These are phyloP conservation scores for Oligia fasciuncula DNA, from an alignment of 2,888 invertebrate genomes.

Conservation along the genomic window DNA sequence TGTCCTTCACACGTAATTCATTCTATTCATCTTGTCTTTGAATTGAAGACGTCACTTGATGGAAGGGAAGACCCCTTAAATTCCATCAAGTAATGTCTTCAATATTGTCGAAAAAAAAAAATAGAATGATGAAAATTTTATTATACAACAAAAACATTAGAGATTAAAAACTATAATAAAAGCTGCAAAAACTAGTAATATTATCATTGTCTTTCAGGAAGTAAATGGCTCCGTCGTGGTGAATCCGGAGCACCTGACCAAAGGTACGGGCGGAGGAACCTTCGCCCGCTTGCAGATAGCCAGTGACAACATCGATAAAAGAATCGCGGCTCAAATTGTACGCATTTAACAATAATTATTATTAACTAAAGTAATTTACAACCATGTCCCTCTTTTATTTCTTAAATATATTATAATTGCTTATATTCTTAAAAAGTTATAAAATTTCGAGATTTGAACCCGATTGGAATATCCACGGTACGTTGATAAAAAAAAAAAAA, in stretches of 20 bases:
- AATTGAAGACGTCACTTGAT: neutral
- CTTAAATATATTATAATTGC: neutral
- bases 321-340: conserved; percentile 82
- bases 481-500: neutral
- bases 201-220: conserved; percentile 87
- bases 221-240: conserved; percentile 94
- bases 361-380: conserved; percentile 18
- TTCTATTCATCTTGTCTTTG: neutral
- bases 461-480: neutral
- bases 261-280: conserved; percentile 93
- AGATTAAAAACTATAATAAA: neutral
- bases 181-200: neutral
- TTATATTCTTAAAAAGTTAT: neutral
- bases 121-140: neutral
- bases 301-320: conserved; percentile 69
- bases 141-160: neutral
- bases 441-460: neutral
- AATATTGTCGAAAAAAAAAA: neutral
- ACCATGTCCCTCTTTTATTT: conserved; percentile 43
- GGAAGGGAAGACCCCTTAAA: neutral
- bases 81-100: neutral
- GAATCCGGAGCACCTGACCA: conserved; percentile 96
- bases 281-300: conserved; percentile 92
- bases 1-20: no score
- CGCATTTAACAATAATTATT: conserved; percentile 76